Evolutionary conservation across 1,140 invertebrate species (phyloP), one percentile per base, ranked within the genome.

Genomic region (Cepaea nemoralis): DNA sequence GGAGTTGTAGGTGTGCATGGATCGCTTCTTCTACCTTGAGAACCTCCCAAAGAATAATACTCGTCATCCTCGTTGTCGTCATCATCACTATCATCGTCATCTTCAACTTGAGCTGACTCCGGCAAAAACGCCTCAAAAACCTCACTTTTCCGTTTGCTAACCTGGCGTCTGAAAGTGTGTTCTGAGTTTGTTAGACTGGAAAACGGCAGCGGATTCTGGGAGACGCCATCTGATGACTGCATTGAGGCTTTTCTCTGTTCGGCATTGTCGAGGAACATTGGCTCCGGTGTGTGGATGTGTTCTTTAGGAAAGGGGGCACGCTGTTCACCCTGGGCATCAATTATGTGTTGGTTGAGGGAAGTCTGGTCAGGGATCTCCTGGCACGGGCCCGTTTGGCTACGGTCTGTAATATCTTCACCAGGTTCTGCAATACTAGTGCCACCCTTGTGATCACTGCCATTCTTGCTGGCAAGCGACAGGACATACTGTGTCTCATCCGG

Each of bases 121-220:
- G 59, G 27, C 33, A 63, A 39, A 33, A 33, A 33, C 12, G 40
- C 0, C 27, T 74, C 71, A 19, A 74, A 45, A 3, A 27, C 33
- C 10, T 74, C 71, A 74, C 71, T 74, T 19, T 74, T 74, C 24
- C 71, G 6, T 74, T 74, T 74, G 71, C 71, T 74, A 14, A 74
- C 24, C 71, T 74, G 71, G 2, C 71, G 71, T 33, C 37, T 19
- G 33, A 45, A 42, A 8, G 27, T 42, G 14, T 40, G 24, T 0
- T 2, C n/a, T 19, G 1, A 1, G n/a, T 33, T 48, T 48, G 71
- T 74, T 42, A 10, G 40, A 27, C 35, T 40, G 2, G 42, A n/a
- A 8, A 48, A 74, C 8, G 40, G 42, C 27, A 10, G 14, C 3
- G 42, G n/a, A 19, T 14, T 6, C 24, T 45, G 71, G 40, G 35